phyloP scores from a whole-genome alignment of 1,140 invertebrate genomes.

The Zaprionus ornatus region DNA sequence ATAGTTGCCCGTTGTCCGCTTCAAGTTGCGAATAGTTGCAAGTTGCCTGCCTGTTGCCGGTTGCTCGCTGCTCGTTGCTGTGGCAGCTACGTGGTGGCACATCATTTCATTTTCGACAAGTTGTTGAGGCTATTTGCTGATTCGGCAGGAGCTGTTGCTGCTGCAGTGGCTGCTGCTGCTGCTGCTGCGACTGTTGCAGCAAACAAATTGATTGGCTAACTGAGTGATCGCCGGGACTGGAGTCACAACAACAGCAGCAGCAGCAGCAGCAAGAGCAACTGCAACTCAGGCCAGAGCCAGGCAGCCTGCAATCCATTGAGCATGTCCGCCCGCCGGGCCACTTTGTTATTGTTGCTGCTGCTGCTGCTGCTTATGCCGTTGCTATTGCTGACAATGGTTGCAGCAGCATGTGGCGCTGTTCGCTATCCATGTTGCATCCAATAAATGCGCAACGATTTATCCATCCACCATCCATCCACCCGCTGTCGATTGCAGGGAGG shows the following conservation, averaged over 20 bases:
- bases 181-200: constrained; percentile 40
- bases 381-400: constrained; percentile 43
- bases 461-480: constrained; percentile 66
- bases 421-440: constrained; percentile 58
- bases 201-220: constrained; percentile 75
- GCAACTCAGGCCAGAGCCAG: background rate
- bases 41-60: constrained; percentile 9
- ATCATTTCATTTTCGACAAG: constrained; percentile 81
- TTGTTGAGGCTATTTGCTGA: constrained; percentile 81
- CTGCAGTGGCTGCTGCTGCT: constrained; percentile 38
- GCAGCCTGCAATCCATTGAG: constrained; percentile 26
- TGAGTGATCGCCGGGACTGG: constrained; percentile 42
- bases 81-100: constrained; percentile 64
- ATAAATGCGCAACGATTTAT: constrained; percentile 65
- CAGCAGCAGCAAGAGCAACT: background rate
- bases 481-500: constrained; percentile 48
- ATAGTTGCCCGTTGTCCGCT: constrained; percentile 63
- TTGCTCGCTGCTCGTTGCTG: constrained; percentile 14
- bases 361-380: constrained; percentile 17
- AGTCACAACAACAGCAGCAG: background rate
- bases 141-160: constrained; percentile 59
- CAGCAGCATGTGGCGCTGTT: constrained; percentile 50
- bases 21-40: background rate
- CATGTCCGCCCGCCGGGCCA: constrained; percentile 51
- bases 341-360: constrained; percentile 25